Evolutionary conservation across 2,888 invertebrate species (phyloP).

Genomic region (Harpalus rubripes): DNA sequence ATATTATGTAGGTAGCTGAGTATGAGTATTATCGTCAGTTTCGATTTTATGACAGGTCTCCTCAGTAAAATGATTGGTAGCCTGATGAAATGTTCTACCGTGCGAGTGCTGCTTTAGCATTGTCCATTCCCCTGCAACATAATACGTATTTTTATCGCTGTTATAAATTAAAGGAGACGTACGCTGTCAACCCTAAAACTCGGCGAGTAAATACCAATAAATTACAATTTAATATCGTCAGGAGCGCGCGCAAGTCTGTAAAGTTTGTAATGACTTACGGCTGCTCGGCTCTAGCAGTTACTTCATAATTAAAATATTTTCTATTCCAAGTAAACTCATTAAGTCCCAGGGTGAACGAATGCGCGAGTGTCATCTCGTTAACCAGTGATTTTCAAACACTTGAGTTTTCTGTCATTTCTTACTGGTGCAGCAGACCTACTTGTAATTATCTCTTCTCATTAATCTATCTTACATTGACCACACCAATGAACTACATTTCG

Average conservation of each 20-base stretch:
- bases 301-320: conserved; percentile 67
- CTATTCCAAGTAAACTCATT: conserved; percentile 66
- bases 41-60: no score
- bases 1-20: no score
- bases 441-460: conserved; percentile 56
- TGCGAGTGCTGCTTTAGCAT: neutral
- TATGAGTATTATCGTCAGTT: no score
- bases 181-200: conserved; percentile 65
- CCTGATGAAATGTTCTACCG: neutral
- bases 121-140: conserved; percentile 59
- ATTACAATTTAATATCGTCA: conserved; percentile 65
- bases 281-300: conserved; percentile 57
- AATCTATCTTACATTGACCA: conserved; percentile 33
- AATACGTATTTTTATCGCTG: conserved; percentile 63
- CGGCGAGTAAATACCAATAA: conserved; percentile 65
- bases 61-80: neutral
- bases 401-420: conserved; percentile 41
- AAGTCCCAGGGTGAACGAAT: conserved; percentile 52
- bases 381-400: conserved; percentile 65
- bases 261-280: conserved; percentile 65
- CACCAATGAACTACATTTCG: neutral
- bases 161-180: conserved; percentile 63
- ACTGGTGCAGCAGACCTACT: conserved; percentile 3
- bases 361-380: conserved; percentile 65
- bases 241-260: conserved; percentile 54